These are phyloP conservation scores for Gadopsis marmoratus DNA, from an alignment of 2,797 vertebrate genomes.

Conservation along the genomic window DNA sequence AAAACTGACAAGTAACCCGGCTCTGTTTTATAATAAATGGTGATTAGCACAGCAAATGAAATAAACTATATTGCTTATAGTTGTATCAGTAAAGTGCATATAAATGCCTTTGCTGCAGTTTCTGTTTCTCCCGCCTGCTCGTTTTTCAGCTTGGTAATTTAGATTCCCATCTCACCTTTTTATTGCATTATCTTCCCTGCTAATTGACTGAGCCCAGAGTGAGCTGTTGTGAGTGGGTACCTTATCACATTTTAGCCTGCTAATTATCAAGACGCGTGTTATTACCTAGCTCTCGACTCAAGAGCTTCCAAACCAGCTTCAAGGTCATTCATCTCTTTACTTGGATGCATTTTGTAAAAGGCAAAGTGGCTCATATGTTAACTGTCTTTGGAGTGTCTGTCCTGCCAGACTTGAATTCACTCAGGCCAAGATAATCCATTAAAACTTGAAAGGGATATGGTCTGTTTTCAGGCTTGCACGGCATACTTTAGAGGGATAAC, in stretches of 20 bases:
- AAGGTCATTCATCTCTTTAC: conserved; percentile 40
- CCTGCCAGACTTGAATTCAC: background rate
- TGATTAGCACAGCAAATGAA: background rate
- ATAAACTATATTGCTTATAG: background rate
- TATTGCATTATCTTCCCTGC: conserved; percentile 54
- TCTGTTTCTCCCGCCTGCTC: conserved; percentile 10
- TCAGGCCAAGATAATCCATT: background rate
- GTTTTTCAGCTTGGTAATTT: conserved; percentile 48
- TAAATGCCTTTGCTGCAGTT: background rate
- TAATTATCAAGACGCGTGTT: conserved; percentile 59
- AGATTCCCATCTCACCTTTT: conserved; percentile 43
- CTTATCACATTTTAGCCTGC: conserved; percentile 56
- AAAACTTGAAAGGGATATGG: background rate
- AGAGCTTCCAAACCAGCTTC: conserved; percentile 40
- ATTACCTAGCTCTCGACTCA: conserved; percentile 28
- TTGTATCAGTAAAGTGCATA: background rate
- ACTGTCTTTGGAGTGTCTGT: conserved; percentile 12
- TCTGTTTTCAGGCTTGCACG: conserved; percentile 2
- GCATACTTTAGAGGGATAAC: background rate
- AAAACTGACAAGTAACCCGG: background rate
- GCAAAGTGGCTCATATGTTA: conserved; percentile 5
- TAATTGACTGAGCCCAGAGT: conserved; percentile 44
- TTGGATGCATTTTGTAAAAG: conserved; percentile 18
- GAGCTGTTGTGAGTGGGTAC: conserved; percentile 35
- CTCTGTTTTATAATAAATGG: background rate